Conservation (phyloP, 2,797 vertebrate species). For the Tragelaphus eurycerus region DNA sequence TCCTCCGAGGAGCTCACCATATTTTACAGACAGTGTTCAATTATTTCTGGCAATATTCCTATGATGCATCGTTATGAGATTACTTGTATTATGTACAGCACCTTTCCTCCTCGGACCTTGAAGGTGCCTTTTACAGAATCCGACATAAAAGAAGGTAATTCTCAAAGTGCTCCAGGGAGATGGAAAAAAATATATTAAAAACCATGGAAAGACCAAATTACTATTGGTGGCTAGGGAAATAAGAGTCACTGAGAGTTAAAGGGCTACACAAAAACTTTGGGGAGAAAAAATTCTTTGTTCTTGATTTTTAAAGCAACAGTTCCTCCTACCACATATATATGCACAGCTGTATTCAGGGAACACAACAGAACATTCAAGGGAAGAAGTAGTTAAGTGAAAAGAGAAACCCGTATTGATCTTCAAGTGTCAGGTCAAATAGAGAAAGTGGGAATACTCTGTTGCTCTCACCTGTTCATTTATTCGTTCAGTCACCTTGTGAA, state of each 20-base stretch:
- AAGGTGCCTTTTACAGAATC: slow-evolving; percentile 63
- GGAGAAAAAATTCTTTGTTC: neutral
- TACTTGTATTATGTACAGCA: slow-evolving; percentile 28
- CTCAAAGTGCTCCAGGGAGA: slow-evolving; percentile 50
- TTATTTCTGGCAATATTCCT: slow-evolving; percentile 16
- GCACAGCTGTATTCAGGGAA: neutral
- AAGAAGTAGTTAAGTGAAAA: neutral
- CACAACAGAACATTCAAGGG: neutral
- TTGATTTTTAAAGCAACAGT: slow-evolving; percentile 29
- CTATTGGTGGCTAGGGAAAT: slow-evolving; percentile 56
- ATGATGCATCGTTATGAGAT: slow-evolving; percentile 8
- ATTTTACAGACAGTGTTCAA: slow-evolving; percentile 17
- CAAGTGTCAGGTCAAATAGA: neutral
- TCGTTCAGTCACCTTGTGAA: neutral
- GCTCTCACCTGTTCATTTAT: neutral
- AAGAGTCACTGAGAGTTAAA: slow-evolving; percentile 50
- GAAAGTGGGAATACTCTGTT: neutral
- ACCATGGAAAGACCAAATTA: slow-evolving; percentile 64
- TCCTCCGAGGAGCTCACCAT: neutral
- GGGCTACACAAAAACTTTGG: neutral
- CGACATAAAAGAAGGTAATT: slow-evolving; percentile 67
- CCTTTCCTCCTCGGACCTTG: slow-evolving; percentile 53
- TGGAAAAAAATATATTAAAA: slow-evolving; percentile 68
- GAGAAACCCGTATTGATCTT: neutral
- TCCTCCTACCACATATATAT: neutral